Percentiles rank a stretch among this genome's conserved stretches.
phyloP scores from a whole-genome alignment of 92 coral and sea anemone genomes.

The Chrysogorgia sp. region DNA sequence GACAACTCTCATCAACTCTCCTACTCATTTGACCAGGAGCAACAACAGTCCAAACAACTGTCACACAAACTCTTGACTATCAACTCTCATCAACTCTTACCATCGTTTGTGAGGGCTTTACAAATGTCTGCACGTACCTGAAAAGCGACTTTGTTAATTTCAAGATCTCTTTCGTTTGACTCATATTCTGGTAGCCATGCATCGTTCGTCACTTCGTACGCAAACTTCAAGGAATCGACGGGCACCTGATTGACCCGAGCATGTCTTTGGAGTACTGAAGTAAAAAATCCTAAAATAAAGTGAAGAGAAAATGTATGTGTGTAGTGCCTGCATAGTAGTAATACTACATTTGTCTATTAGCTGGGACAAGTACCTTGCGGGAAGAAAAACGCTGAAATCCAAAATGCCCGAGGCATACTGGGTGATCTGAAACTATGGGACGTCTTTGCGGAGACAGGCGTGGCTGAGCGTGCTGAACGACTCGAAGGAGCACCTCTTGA shows the following conservation, averaged over 20 bases:
- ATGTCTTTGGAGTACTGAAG: conserved; percentile 90
- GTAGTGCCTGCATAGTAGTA: conserved; percentile 1
- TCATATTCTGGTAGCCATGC: conserved; percentile 74
- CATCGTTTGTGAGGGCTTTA: too few species aligned
- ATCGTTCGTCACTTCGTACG: conserved; percentile 69
- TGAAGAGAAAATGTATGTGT: too few species aligned
- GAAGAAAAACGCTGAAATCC: conserved; percentile 94
- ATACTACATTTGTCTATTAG: not conserved
- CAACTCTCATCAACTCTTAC: too few species aligned
- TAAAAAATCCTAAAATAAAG: conserved; percentile 70
- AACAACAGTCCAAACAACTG: too few species aligned
- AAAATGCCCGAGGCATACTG: conserved; percentile 83
- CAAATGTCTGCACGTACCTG: conserved; percentile 54
- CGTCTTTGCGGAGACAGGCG: conserved; percentile 54
- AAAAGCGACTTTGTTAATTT: conserved; percentile 75
- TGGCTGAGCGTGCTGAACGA: conserved; percentile 46
- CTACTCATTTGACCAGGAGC: too few species aligned
- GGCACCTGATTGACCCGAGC: conserved; percentile 78
- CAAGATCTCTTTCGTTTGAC: conserved; percentile 71
- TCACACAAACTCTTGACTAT: too few species aligned
- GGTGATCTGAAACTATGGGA: conserved; percentile 53
- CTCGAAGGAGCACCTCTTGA: conserved; percentile 51
- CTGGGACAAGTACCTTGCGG: conserved; percentile 78
- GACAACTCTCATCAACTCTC: too few species aligned
- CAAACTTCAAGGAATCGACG: conserved; percentile 84